These are phyloP conservation scores for Catharus minimus DNA, from an alignment of 2,113 vertebrate species.

Conservation along the genomic window DNA sequence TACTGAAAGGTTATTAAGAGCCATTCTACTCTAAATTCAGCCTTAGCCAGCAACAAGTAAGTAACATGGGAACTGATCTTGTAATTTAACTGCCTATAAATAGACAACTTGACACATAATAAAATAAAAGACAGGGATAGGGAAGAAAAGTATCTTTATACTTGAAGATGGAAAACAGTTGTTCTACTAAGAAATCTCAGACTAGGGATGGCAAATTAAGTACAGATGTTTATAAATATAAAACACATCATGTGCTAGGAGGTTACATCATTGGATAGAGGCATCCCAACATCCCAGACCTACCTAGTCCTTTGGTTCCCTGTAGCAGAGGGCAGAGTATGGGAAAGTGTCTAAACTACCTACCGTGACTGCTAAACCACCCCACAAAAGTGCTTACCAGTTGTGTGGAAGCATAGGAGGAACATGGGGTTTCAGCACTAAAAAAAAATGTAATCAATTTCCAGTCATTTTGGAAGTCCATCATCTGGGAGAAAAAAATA, in stretches of 20 bases:
- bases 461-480: conserved; percentile 90
- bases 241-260: not conserved
- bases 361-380: not conserved
- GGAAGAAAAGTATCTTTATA: not conserved
- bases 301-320: not conserved
- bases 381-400: conserved; percentile 25
- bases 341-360: not conserved
- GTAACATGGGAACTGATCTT: not conserved
- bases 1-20: not conserved
- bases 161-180: not conserved
- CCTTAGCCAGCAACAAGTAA: not conserved
- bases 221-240: not conserved
- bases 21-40: not conserved
- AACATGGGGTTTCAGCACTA: conserved; percentile 79
- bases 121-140: not conserved
- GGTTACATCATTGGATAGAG: not conserved
- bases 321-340: not conserved
- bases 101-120: not conserved
- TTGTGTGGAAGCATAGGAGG: conserved; percentile 64
- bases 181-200: not conserved
- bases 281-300: not conserved
- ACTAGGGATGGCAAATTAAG: not conserved
- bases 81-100: not conserved
- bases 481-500: conserved; percentile 59
- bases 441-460: conserved; percentile 92